Evolutionary conservation across 2,888 invertebrate genomes (phyloP).

Genomic region (Amphipoea lucens): DNA sequence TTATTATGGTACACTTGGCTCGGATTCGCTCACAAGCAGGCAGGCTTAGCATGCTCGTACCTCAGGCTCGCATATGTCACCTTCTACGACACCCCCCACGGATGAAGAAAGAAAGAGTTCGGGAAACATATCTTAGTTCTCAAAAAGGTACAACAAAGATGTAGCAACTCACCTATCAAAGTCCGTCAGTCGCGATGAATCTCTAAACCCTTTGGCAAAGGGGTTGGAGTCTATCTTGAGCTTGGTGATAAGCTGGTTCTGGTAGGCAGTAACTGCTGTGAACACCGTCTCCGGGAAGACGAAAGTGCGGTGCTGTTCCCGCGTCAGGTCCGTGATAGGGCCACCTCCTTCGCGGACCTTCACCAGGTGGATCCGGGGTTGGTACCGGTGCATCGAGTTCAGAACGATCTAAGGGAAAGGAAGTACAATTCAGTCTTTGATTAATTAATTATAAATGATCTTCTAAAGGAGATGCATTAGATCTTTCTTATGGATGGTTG

Average conservation of each 20-base stretch:
- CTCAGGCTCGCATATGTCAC: not conserved
- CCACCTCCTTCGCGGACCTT: constrained; percentile 91
- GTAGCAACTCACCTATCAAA: constrained; percentile 93
- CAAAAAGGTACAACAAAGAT: not conserved
- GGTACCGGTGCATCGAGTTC: constrained; percentile 99
- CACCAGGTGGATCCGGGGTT: constrained; percentile 99
- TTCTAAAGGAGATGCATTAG: not conserved
- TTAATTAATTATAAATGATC: not conserved
- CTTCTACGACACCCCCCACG: not conserved
- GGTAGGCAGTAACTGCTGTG: constrained; percentile 99
- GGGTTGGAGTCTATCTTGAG: constrained; percentile 99
- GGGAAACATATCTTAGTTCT: not conserved
- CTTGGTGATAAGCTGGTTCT: constrained; percentile 99
- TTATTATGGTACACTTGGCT: not conserved
- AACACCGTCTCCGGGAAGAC: constrained; percentile 99
- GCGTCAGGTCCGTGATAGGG: constrained; percentile 96
- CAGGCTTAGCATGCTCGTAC: not conserved
- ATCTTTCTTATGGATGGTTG: not conserved
- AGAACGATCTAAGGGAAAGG: constrained; percentile 96
- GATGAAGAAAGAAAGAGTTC: not conserved
- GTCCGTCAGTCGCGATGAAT: constrained; percentile 97
- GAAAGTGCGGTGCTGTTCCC: constrained; percentile 98
- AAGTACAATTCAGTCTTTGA: constrained; percentile 10
- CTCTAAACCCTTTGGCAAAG: constrained; percentile 99
- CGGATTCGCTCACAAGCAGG: too few relatives aligned